Percentiles rank a stretch among this genome's conserved stretches.
Evolutionary conservation across 2,113 vertebrate genomes (phyloP).

Genomic region (Macroglossus sobrinus): DNA sequence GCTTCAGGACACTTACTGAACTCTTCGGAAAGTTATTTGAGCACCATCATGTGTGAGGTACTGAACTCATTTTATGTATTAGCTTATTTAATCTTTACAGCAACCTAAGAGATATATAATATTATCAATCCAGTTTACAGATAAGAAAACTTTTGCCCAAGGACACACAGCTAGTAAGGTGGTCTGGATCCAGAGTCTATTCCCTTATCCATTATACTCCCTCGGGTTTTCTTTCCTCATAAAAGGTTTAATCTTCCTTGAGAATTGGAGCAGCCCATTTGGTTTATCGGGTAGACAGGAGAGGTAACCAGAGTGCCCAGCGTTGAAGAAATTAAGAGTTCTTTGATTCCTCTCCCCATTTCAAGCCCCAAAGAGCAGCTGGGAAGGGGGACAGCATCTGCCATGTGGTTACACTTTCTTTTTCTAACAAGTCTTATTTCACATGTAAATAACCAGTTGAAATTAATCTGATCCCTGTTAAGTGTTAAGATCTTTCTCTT

Average conservation of each 20-base stretch:
- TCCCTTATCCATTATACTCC: neutral
- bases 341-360: neutral
- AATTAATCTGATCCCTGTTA: constrained; percentile 30
- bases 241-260: neutral
- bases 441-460: neutral
- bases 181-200: neutral
- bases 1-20: neutral
- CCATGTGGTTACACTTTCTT: neutral
- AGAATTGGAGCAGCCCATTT: neutral
- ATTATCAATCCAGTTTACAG: neutral
- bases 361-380: neutral
- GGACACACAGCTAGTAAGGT: neutral
- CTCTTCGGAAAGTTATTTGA: neutral
- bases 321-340: neutral
- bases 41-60: neutral
- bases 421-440: neutral
- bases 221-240: neutral
- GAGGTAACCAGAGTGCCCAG: neutral
- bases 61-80: neutral
- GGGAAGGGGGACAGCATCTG: neutral
- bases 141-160: neutral
- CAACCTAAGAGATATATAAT: neutral
- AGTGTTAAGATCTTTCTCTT: constrained; percentile 34
- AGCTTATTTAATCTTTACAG: neutral
- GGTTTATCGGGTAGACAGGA: neutral